Evolutionary conservation across 2,113 vertebrate species (phyloP), one percentile per base, ranked within the genome.

Genomic region (Equus quagga): DNA sequence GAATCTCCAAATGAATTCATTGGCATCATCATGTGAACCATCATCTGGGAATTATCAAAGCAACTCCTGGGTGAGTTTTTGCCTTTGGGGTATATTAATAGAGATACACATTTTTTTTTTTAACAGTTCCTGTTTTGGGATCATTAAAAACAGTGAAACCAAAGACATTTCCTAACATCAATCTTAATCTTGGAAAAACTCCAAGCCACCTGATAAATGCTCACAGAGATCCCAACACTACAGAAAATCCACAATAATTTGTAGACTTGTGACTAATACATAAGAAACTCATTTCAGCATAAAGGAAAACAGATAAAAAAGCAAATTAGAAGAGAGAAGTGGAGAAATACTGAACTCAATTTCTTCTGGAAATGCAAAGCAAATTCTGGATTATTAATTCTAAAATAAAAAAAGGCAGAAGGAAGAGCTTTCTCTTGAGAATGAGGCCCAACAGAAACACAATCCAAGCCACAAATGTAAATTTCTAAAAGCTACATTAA

Each of bases 271-370:
- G 84, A 88, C 46, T 67, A 88, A 69, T 21, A 46, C 0, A 1
- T 65, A 91, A 65, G 7, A 85, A 97, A 89, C 41, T 78, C 54
- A 75, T 70, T 89, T 94, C 33, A 41, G 44, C 44, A 83, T 44
- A 83, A 97, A 95, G 18, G 12, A 96, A 96, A 76, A 65, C 58
- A 83, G 72, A 96, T 54, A 23, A 24, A 84, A 91, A 91, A 93
- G 65, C 54, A 96, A 85, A 64, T 75, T 91, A 82, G 67, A 90
- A 95, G 49, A 90, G n/a, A 94, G 51, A 93, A 78, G 92, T 5
- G 95, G 26, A 82, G 49, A 93, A 90, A 89, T 31, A 28, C 8
- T 56, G 51, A 93, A 78, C 11, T 64, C 28, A 84, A 89, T 90
- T 93, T 24, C 31, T 95, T 81, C 60, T 95, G 49, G 41, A 89